Base-by-base conservation (phyloP, 2,797 vertebrate genomes). In the Thaleichthys pacificus region DNA sequence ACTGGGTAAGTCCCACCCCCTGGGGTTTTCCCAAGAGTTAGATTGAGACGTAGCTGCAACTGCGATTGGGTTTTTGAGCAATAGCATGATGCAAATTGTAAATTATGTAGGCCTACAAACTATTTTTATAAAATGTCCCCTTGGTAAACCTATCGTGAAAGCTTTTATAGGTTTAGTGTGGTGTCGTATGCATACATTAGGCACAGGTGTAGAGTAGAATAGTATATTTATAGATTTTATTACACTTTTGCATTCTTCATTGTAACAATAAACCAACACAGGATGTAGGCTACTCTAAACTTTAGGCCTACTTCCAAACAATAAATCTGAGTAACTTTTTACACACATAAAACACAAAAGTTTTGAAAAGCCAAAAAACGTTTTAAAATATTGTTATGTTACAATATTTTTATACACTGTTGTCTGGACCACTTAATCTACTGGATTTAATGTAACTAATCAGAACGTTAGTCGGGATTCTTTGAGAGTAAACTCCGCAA, bases 11-110 rank as follows among this genome's bases (percentile, higher is more conserved):
- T 61, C 76, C 80, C 85, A 12, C 82, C 74, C 76, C 8, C 60
- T 79, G 90, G 93, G 93, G 89, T 73, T 93, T 94, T 93, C 91
- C 93, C 91, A 84, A 8, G 78, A 76, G 91, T 89, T 93, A 58
- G 92, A 90, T 89, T 89, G 92, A 76, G 68, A 69, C 14, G 85
- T 4, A 80, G 26, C 30, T 11, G 51, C 49, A 54, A 51, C 65
- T 30, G 47, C 65, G 73, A 24, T 61, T 17, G 28, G 42, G 42
- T 0, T 47, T 47, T 47, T 47, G 42, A 47, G 42, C 42, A 12
- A 14, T 14, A 12, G 26, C 5, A 75, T 64, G 49, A 65, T 51
- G 72, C 63, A 32, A 63, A 56, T 56, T 5, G 4, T n/a, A 56
- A n/a, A 56, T 56, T 6, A 56, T 56, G 51, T 56, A 56, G 51